These are phyloP conservation scores for Catharus minimus DNA, from an alignment of 2,113 vertebrate genomes.

Conservation along the genomic window DNA sequence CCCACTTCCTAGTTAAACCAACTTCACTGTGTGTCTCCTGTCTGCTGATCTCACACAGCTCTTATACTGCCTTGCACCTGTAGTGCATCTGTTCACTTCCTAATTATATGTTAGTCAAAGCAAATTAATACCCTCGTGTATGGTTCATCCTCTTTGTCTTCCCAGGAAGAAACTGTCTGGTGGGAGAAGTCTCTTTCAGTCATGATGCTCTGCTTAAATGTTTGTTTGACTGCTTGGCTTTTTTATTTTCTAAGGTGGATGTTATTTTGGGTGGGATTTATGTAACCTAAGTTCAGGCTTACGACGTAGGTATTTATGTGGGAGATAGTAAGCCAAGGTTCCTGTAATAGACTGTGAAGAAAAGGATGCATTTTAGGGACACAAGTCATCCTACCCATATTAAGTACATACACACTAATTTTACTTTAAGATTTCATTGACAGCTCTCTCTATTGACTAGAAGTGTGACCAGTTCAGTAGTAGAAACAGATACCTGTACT, in stretches of 20 bases:
- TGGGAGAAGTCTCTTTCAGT: background rate
- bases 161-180: background rate
- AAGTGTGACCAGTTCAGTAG: background rate
- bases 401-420: background rate
- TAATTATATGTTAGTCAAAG: background rate
- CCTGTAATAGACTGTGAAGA: background rate
- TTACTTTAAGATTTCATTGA: background rate
- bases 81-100: background rate
- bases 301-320: background rate
- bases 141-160: background rate
- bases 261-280: background rate
- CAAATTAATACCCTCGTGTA: background rate
- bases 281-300: background rate
- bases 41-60: background rate
- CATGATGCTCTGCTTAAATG: background rate
- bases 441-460: background rate
- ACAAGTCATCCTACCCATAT: background rate
- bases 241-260: background rate
- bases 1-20: background rate
- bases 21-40: background rate
- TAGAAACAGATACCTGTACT: background rate
- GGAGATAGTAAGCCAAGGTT: background rate
- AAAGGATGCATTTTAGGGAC: background rate
- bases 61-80: background rate
- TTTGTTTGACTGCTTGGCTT: background rate